Evolutionary conservation across 2,888 invertebrate genomes (phyloP).

Genomic region (Rhodophaea formosa): DNA sequence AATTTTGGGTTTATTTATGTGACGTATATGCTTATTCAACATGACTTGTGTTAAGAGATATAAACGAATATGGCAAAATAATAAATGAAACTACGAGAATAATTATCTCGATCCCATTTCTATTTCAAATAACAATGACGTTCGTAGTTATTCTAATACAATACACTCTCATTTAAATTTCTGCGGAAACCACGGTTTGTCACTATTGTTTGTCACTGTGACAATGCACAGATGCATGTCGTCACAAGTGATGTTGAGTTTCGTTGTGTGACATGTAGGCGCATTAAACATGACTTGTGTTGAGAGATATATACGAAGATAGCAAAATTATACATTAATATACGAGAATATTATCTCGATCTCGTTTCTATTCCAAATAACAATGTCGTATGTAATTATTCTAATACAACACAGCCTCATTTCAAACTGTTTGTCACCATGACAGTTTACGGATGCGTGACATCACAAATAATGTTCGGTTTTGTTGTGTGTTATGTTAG

Average conservation of each 20-base stretch:
- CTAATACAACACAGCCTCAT: constrained; percentile 3
- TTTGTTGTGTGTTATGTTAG: neutral
- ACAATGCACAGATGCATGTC: no score
- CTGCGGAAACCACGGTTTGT: no score
- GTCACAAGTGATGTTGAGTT: constrained; percentile 7
- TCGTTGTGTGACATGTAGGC: neutral
- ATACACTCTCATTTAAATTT: no score
- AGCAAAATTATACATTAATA: neutral
- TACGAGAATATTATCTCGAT: neutral
- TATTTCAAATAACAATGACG: no score
- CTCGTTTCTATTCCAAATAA: neutral
- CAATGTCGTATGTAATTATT: neutral
- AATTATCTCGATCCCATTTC: no score
- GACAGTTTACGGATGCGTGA: no score
- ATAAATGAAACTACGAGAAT: no score
- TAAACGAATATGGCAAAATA: neutral
- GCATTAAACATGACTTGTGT: neutral
- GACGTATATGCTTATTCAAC: neutral
- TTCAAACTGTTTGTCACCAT: neutral
- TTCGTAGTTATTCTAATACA: no score
- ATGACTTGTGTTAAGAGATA: neutral
- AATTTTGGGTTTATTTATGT: neutral
- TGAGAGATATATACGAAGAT: neutral
- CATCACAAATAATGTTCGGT: no score
- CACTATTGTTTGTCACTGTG: no score